Base-by-base conservation (phyloP, 2,113 vertebrate genomes). In the Thinocorus orbignyianus region DNA sequence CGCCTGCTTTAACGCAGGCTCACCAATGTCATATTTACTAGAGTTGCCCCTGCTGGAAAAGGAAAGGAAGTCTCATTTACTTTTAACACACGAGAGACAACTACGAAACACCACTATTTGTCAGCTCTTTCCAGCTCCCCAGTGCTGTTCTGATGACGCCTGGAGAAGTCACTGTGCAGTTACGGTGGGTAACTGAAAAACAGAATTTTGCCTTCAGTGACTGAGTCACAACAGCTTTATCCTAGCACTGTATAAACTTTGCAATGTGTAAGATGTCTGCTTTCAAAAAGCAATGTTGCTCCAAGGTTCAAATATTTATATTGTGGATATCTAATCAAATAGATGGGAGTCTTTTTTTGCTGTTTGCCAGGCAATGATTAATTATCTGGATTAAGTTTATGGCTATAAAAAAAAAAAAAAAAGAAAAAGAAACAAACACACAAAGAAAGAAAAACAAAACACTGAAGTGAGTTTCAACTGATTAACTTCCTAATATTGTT, bases 301-400 rank as follows among this genome's bases (percentile, higher is more conserved):
- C 35, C 87, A 81, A 88, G 26, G 60, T 92, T 95, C 94, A 94
- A 97, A 95, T 91, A 96, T 95, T 93, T 97, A 91, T 65, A 89
- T 35, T 68, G 74, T 24, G 94, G 66, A 93, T 83, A 92, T 10
- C 81, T 76, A 83, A 91, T 90, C 86, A 94, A 96, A 94, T 66
- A 90, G 91, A 90, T 49, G 26, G 7, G 70, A 65, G 25, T 48
- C 44, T 70, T 62, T 33, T 33, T 54, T 54, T 30, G 16, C 52
- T 30, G 13, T 13, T 84, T 90, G 68, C 57, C 37, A 77, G 3
- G 10, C 24, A 23, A 28, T 57, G 61, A 93, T 95, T 88, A 76
- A 83, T 79, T 86, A 78, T 52, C 57, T 83, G 39, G 31, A 71
- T 65, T 82, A 81, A 84, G 37, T 65, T 77, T 74, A 88, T 2